Conservation (phyloP, 2,113 vertebrate genomes). For the Cyprinodon variegatus region DNA sequence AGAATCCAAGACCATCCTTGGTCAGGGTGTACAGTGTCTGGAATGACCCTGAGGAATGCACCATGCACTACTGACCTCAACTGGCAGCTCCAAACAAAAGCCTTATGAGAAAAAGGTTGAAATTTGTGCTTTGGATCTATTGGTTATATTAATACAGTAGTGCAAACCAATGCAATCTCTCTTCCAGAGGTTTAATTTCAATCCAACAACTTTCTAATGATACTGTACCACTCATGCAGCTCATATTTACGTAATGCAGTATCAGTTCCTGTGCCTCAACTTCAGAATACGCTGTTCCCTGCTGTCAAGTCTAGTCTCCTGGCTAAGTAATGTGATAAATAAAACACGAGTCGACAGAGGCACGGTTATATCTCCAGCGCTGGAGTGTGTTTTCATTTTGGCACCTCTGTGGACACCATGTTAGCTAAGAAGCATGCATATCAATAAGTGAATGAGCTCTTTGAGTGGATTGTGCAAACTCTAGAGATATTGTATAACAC, state of each 20-base stretch:
- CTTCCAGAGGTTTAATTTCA: background rate
- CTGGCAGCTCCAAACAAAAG: background rate
- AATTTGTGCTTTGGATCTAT: background rate
- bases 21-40: slow-evolving; percentile 35
- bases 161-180: slow-evolving; percentile 5
- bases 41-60: slow-evolving; percentile 13
- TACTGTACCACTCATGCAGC: background rate
- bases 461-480: slow-evolving; percentile 29
- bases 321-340: slow-evolving; percentile 51
- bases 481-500: slow-evolving; percentile 12
- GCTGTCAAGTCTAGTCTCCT: slow-evolving; percentile 4
- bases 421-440: background rate
- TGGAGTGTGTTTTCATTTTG: slow-evolving; percentile 48
- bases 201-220: slow-evolving; percentile 9
- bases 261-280: slow-evolving; percentile 19
- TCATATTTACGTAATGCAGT: slow-evolving; percentile 22
- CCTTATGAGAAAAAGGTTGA: background rate
- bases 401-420: slow-evolving; percentile 8
- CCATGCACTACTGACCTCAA: background rate
- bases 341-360: slow-evolving; percentile 15
- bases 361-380: slow-evolving; percentile 15
- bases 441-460: slow-evolving; percentile 2
- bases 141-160: background rate
- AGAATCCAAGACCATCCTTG: slow-evolving; percentile 45
- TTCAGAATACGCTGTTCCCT: slow-evolving; percentile 40